Base-by-base conservation (phyloP, 2,113 vertebrate species). In the Amblyopsis rosae region DNA sequence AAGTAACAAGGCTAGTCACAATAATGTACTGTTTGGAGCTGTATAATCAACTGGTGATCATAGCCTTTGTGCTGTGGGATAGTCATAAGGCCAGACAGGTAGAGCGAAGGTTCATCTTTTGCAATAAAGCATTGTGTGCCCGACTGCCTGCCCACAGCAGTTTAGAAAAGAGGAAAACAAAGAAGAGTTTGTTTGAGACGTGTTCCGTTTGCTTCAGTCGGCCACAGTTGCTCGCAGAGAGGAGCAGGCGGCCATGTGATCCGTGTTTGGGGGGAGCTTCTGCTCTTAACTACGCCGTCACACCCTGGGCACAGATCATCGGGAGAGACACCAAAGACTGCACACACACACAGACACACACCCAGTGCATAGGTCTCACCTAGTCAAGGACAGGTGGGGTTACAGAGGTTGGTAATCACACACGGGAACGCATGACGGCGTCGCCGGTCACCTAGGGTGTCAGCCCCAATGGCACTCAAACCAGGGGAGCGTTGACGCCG, bases 401-500 rank as follows among this genome's bases (percentile, higher is more conserved):
- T 59, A 69, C 66, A 79, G 84, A 82, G 72, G 77, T 78, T 78
- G 81, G 88, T 91, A 90, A 91, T 86, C 81, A 74, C 79, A 91
- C 89, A 91, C 86, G 80, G 41, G 76, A 84, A 70, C 59, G 63
- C 71, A 66, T 53, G 70, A 79, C 79, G 72, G 35, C 35, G 5
- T 35, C 69, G 62, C 62, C 70, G 62, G 80, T 90, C 87, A 88
- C 85, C 87, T 82, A 45, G 75, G 68, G 88, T 84, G 84, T 86
- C 72, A 87, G 26, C 82, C 69, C 60, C 19, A 74, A 76, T 69
- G 79, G 80, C 81, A 91, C 77, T 74, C 82, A 85, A 88, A 86
- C 83, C 82, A 83, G 81, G 62, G 65, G 61, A 68, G 74, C 48
- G 67, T 73, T 77, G 69, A 74, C 66, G 49, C 67, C 68, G 35